Conservation (phyloP, 1,140 invertebrate species). For the Hydropsyche tenuis region DNA sequence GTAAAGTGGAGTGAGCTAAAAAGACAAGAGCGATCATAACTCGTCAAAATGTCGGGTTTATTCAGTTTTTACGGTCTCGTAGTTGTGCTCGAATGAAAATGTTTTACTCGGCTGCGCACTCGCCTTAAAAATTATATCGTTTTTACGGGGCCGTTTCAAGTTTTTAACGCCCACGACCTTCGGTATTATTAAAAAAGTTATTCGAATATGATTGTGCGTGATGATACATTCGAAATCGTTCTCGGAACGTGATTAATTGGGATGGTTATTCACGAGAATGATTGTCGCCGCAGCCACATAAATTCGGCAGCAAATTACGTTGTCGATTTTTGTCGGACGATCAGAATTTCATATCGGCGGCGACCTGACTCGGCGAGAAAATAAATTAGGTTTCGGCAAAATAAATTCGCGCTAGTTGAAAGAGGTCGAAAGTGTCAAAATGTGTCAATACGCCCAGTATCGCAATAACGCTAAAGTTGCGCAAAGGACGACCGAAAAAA, state of each 20-base stretch:
- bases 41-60: conserved; percentile 23
- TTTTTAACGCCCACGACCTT: no score
- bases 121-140: neutral
- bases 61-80: conserved; percentile 25
- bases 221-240: no score
- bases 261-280: no score
- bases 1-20: conserved; percentile 2
- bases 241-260: no score
- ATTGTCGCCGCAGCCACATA: no score
- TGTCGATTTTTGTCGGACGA: neutral
- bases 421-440: conserved; percentile 3
- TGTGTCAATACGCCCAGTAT: neutral
- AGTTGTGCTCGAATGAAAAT: conserved; percentile 5
- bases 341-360: neutral
- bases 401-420: conserved; percentile 2
- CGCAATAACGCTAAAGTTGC: neutral
- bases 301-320: neutral
- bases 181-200: no score
- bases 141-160: neutral
- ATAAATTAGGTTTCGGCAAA: neutral
- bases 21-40: conserved; percentile 27
- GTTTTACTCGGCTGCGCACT: conserved; percentile 5
- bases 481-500: neutral
- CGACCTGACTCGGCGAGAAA: neutral
- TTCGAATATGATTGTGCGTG: no score